Conservation (phyloP, 2,797 vertebrate genomes). For the Argentina silus region DNA sequence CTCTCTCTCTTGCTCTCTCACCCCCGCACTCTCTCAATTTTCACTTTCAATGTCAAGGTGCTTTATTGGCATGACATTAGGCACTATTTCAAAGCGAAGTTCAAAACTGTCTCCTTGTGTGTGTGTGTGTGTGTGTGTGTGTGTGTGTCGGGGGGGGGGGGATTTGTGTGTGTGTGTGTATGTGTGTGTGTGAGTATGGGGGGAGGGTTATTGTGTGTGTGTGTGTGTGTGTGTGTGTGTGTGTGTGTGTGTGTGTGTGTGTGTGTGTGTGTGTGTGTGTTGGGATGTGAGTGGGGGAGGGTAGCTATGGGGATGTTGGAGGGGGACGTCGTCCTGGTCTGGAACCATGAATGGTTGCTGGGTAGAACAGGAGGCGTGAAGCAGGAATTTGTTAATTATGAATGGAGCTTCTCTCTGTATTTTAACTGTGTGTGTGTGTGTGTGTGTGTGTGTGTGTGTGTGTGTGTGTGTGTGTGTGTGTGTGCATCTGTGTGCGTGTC, state of each 20-base stretch:
- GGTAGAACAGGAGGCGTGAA: constrained; percentile 72
- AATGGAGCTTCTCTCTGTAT: constrained; percentile 72
- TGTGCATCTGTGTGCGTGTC: constrained; percentile 31
- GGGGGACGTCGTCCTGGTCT: neutral
- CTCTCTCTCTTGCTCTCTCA: neutral
- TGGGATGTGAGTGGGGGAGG: constrained; percentile 47
- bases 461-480: constrained; percentile 36
- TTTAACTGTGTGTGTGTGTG: constrained; percentile 24
- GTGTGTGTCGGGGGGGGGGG: neutral
- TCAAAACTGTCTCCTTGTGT: neutral
- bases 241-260: constrained; percentile 42
- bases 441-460: constrained; percentile 25
- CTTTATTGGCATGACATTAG: constrained; percentile 34
- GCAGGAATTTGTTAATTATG: constrained; percentile 83
- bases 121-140: constrained; percentile 27
- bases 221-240: constrained; percentile 25
- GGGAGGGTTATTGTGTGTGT: constrained; percentile 2
- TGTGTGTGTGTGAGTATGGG: constrained; percentile 19
- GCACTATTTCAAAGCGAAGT: constrained; percentile 1
- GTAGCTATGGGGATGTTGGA: constrained; percentile 26
- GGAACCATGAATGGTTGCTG: constrained; percentile 78
- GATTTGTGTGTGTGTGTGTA: constrained; percentile 25
- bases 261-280: constrained; percentile 32
- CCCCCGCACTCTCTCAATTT: neutral
- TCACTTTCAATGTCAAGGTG: constrained; percentile 15